Evolutionary conservation across 2,113 vertebrate genomes (phyloP).

Genomic region (Neotragus moschatus): DNA sequence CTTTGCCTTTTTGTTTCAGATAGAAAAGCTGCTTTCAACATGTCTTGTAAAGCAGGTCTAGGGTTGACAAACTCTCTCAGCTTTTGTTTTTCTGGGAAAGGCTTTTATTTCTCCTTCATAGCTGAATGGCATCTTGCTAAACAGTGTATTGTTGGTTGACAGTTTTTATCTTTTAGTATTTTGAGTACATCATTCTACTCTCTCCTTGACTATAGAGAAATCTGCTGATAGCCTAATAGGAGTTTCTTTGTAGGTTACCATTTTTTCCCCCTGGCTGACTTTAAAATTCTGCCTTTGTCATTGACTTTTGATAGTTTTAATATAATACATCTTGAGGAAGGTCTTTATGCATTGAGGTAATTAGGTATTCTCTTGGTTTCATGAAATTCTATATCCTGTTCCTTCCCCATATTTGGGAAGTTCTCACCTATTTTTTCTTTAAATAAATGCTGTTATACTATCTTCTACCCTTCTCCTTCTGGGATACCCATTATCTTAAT

Average conservation of each 20-base stretch:
- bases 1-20: background rate
- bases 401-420: background rate
- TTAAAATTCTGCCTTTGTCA: background rate
- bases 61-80: background rate
- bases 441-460: background rate
- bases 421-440: background rate
- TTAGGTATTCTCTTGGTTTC: background rate
- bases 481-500: background rate
- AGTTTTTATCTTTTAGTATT: background rate
- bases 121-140: background rate
- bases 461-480: background rate
- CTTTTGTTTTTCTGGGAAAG: background rate
- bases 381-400: background rate
- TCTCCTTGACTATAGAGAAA: background rate
- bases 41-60: background rate
- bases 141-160: background rate
- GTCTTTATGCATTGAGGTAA: background rate
- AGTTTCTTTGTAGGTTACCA: background rate
- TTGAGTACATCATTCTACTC: background rate
- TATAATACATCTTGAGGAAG: background rate
- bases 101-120: background rate
- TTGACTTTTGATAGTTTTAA: background rate
- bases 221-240: background rate
- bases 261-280: background rate
- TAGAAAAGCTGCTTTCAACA: background rate